Percentiles rank a stretch among this genome's conserved stretches.
phyloP scores from a whole-genome alignment of 2,888 invertebrate species.

The Ashinkailepas kermadecensis region DNA sequence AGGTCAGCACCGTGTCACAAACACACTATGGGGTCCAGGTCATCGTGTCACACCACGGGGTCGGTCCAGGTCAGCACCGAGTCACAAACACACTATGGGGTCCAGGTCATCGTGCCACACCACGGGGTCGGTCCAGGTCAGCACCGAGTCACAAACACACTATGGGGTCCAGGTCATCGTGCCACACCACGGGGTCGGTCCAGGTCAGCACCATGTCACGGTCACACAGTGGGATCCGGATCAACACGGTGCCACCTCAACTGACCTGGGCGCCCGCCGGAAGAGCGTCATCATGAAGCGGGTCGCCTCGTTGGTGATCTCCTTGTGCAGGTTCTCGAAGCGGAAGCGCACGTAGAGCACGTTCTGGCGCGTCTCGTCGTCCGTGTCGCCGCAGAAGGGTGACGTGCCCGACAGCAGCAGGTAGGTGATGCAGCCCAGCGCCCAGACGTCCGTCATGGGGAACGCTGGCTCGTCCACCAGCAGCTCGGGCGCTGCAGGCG shows the following conservation, averaged over 20 bases:
- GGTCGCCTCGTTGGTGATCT: constrained; percentile 85
- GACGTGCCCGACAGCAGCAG: constrained; percentile 84
- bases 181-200: too few relatives aligned
- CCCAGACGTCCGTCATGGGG: constrained; percentile 92
- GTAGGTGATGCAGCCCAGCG: constrained; percentile 84
- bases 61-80: too few relatives aligned
- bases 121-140: too few relatives aligned
- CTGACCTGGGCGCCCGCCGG: constrained; percentile 80
- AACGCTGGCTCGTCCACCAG: constrained; percentile 77
- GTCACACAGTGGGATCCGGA: neutral
- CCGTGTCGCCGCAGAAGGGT: constrained; percentile 55
- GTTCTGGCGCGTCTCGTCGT: constrained; percentile 73
- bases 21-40: too few relatives aligned
- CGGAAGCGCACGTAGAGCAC: constrained; percentile 85
- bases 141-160: too few relatives aligned
- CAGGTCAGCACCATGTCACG: too few relatives aligned
- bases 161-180: too few relatives aligned
- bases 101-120: too few relatives aligned
- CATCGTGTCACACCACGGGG: too few relatives aligned
- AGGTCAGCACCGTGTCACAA: too few relatives aligned
- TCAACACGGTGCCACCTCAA: neutral
- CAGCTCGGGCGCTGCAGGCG: constrained; percentile 68
- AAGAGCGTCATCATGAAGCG: constrained; percentile 92
- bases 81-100: too few relatives aligned
- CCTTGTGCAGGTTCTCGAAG: constrained; percentile 88